These are phyloP conservation scores for Lytechinus variegatus DNA, from an alignment of 35 echinoderm and acorn worm genomes.

Conservation along the genomic window DNA sequence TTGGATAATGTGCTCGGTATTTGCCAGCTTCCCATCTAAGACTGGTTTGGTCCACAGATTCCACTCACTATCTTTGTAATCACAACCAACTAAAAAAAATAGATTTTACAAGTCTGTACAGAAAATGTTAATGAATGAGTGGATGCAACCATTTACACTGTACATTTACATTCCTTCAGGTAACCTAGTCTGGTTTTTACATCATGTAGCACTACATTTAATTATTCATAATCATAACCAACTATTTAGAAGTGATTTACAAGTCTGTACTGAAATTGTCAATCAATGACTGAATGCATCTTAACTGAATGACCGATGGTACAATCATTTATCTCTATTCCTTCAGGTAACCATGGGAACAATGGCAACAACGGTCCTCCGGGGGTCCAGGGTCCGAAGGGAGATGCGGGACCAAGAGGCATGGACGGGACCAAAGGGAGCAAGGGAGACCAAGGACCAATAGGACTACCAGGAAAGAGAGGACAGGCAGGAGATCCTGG, in stretches of 20 bases:
- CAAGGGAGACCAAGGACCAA: constrained; percentile 30
- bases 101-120: no score
- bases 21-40: no score
- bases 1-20: no score
- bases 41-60: no score
- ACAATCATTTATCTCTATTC: background rate
- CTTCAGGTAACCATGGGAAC: constrained; percentile 81
- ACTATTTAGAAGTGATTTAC: background rate
- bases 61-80: no score
- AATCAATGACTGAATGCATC: background rate
- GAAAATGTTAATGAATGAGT: no score
- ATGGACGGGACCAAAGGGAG: background rate
- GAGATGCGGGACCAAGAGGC: constrained; percentile 55
- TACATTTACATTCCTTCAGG: no score
- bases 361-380: constrained; percentile 71
- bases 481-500: background rate
- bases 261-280: background rate
- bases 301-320: background rate
- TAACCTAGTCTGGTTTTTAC: no score
- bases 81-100: no score
- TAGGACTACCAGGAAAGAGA: constrained; percentile 26
- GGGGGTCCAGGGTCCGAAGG: constrained; percentile 62
- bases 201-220: no score
- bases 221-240: no score
- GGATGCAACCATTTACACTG: no score